phyloP scores from a whole-genome alignment of 1,140 invertebrate genomes.

The Lucilia sericata region DNA sequence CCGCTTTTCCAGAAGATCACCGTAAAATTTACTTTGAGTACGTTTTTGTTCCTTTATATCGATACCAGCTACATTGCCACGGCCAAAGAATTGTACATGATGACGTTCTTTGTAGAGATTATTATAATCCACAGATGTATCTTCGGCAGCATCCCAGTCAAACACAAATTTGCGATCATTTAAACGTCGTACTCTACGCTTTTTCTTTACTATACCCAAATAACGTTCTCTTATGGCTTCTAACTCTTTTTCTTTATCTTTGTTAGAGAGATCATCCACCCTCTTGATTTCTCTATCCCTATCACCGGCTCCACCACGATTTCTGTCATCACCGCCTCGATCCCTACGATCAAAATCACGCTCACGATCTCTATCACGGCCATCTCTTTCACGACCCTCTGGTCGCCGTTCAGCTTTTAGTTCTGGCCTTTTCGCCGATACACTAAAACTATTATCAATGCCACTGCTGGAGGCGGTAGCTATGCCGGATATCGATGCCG shows the following conservation, averaged over 20 bases:
- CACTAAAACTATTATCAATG: slow-evolving; percentile 40
- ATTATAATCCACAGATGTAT: slow-evolving; percentile 98
- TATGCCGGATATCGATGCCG: slow-evolving; percentile 22
- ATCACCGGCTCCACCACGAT: slow-evolving; percentile 51
- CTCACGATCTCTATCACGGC: slow-evolving; percentile 49
- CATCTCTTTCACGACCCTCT: slow-evolving; percentile 43
- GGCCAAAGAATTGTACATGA: slow-evolving; percentile 96
- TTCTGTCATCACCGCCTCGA: slow-evolving; percentile 63
- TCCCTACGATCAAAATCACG: slow-evolving; percentile 61
- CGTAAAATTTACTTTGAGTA: slow-evolving; percentile 98
- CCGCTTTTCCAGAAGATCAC: slow-evolving; percentile 93
- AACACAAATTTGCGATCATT: slow-evolving; percentile 99
- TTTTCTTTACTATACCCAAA: slow-evolving; percentile 94
- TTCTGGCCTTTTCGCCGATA: slow-evolving; percentile 54
- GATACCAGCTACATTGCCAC: slow-evolving; percentile 97
- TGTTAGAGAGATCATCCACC: slow-evolving; percentile 75
- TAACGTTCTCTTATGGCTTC: slow-evolving; percentile 96
- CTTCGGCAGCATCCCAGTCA: slow-evolving; percentile 99
- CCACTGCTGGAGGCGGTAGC: slow-evolving; percentile 34
- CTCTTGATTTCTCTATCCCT: slow-evolving; percentile 66
- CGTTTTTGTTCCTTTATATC: slow-evolving; percentile 98
- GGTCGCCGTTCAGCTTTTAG: neutral
- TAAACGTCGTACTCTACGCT: slow-evolving; percentile 88
- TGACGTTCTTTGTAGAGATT: slow-evolving; percentile 95
- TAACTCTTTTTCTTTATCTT: slow-evolving; percentile 91